Evolutionary conservation across 2,888 invertebrate genomes (phyloP).

Genomic region (Pachycephus smyrnensis): DNA sequence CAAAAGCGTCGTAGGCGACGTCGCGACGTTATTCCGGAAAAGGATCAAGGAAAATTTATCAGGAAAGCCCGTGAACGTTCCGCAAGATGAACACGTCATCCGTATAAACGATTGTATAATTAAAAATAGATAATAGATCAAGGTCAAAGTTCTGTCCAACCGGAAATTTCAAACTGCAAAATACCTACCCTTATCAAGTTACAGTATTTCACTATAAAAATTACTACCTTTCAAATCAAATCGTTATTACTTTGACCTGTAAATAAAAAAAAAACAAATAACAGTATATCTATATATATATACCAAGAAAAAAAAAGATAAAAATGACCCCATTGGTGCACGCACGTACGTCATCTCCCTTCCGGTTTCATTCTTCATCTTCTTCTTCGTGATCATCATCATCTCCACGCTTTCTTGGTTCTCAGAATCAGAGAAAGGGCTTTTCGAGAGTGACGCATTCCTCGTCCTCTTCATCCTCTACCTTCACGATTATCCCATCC

Average conservation of each 20-base stretch:
- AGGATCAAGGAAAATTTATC: conserved; percentile 39
- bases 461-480: neutral
- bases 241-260: neutral
- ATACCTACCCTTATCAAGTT: neutral
- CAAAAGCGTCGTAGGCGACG: no score
- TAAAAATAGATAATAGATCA: conserved; percentile 51
- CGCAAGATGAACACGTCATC: conserved; percentile 41
- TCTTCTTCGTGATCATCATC: neutral
- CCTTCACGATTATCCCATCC: neutral
- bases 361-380: neutral
- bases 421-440: neutral
- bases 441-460: neutral
- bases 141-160: conserved; percentile 40
- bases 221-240: neutral
- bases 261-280: no score
- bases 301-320: neutral
- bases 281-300: no score
- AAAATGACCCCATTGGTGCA: neutral
- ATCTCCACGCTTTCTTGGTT: neutral
- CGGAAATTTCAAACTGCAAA: neutral
- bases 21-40: conserved; percentile 23
- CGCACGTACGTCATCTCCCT: neutral
- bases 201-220: neutral
- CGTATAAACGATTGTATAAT: conserved; percentile 53
- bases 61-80: conserved; percentile 37